phyloP scores from a whole-genome alignment of 2,888 invertebrate genomes.

The Portevinia maculata region DNA sequence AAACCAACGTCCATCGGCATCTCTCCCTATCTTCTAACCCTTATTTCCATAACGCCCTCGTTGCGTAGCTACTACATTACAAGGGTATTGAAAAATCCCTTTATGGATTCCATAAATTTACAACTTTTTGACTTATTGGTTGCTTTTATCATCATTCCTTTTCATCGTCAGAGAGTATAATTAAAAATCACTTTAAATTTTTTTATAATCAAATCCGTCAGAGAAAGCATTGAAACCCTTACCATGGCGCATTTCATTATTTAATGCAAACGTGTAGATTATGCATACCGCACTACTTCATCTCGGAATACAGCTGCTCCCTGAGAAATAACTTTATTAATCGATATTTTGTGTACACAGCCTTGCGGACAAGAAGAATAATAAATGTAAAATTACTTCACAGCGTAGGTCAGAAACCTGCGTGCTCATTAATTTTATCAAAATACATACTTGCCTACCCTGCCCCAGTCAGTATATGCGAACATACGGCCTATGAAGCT shows the following conservation, averaged over 20 bases:
- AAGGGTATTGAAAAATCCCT: no score
- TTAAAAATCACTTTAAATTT: no score
- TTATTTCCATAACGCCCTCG: no score
- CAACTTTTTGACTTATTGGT: no score
- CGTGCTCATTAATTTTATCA: conserved; percentile 63
- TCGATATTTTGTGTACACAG: conserved; percentile 38
- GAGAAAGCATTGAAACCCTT: conserved; percentile 4
- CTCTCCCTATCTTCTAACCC: no score
- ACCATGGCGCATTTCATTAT: conserved; percentile 32
- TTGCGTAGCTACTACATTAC: no score
- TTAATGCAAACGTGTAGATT: conserved; percentile 21
- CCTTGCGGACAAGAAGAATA: conserved; percentile 44
- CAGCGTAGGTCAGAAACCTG: conserved; percentile 66
- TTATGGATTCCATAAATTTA: no score
- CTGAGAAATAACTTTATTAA: conserved; percentile 32
- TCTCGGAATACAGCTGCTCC: conserved; percentile 13
- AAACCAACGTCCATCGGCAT: no score
- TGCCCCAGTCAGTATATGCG: not conserved
- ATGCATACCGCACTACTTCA: not conserved
- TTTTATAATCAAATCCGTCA: not conserved
- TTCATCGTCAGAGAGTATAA: no score
- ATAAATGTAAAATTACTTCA: conserved; percentile 50
- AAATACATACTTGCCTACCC: not conserved
- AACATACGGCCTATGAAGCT: not conserved
- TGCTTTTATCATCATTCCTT: no score